Percentiles rank a stretch among this genome's conserved stretches.
These are phyloP conservation scores for Cephus pygmeus DNA, from an alignment of 2,888 invertebrate genomes.

Conservation along the genomic window DNA sequence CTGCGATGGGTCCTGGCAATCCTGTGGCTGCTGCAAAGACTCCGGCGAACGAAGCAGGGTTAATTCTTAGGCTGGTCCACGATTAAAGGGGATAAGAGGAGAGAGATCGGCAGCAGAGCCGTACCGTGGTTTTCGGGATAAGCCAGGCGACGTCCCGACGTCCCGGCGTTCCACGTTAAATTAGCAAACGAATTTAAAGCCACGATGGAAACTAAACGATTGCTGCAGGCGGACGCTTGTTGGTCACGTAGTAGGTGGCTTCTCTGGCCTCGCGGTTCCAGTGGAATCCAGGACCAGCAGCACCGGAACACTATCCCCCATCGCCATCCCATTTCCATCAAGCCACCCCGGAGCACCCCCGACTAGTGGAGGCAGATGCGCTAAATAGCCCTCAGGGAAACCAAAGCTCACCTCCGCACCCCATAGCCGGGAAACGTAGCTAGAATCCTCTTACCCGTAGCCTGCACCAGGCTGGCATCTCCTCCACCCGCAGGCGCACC, in stretches of 20 bases:
- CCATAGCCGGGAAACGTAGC: conserved; percentile 14
- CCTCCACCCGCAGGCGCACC: too few species aligned
- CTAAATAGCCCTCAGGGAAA: conserved; percentile 60
- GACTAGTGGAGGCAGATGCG: conserved; percentile 55
- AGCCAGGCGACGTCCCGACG: conserved; percentile 19
- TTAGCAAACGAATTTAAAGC: conserved; percentile 35
- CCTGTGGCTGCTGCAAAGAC: too few species aligned
- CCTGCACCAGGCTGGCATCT: too few species aligned
- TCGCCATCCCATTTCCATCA: conserved; percentile 23
- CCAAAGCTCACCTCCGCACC: conserved; percentile 39
- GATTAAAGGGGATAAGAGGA: too few species aligned
- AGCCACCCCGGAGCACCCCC: conserved; percentile 15
- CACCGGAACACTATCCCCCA: too few species aligned
- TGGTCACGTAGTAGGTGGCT: conserved; percentile 17
- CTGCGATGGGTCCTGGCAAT: too few species aligned
- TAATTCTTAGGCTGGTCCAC: too few species aligned
- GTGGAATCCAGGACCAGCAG: too few species aligned
- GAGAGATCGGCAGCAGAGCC: too few species aligned
- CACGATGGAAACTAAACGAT: conserved; percentile 15
- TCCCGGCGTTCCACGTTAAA: conserved; percentile 18
- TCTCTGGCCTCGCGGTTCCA: conserved; percentile 14
- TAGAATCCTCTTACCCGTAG: too few species aligned
- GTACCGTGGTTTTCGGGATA: conserved; percentile 18
- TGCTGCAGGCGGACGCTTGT: conserved; percentile 7
- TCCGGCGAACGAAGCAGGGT: too few species aligned